These are phyloP conservation scores for Rhinophrynus dorsalis DNA, from an alignment of 2,797 vertebrate genomes.

Conservation along the genomic window DNA sequence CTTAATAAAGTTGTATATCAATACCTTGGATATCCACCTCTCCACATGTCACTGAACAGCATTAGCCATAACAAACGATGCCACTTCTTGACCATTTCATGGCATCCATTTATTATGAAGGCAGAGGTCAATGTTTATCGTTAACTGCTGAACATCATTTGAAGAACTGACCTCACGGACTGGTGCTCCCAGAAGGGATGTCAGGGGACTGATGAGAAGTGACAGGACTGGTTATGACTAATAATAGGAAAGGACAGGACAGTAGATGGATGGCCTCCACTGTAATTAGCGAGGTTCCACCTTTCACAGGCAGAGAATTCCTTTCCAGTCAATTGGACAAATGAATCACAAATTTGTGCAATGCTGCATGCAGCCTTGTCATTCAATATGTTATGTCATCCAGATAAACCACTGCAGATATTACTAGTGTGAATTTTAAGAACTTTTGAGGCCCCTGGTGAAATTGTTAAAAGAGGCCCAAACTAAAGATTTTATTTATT, in stretches of 20 bases:
- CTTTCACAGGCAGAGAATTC: conserved; percentile 46
- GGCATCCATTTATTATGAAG: conserved; percentile 34
- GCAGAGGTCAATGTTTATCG: conserved; percentile 45
- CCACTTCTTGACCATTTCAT: conserved; percentile 14
- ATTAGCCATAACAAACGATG: conserved; percentile 42
- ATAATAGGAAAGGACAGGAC: conserved; percentile 43
- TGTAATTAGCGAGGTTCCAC: conserved; percentile 40
- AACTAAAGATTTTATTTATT: too few relatives aligned
- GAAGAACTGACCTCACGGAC: conserved; percentile 38
- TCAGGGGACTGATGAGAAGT: conserved; percentile 42
- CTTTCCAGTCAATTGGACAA: conserved; percentile 45
- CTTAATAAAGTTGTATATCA: conserved; percentile 42
- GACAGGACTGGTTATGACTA: conserved; percentile 43
- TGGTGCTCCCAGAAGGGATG: conserved; percentile 27
- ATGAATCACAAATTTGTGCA: conserved; percentile 38
- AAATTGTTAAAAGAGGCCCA: too few relatives aligned
- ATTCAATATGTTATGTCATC: too few relatives aligned
- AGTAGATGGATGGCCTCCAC: conserved; percentile 45
- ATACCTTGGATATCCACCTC: conserved; percentile 33
- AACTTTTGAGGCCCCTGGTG: too few relatives aligned
- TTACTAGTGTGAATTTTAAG: too few relatives aligned
- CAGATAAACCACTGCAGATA: too few relatives aligned
- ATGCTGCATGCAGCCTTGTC: conserved; percentile 34
- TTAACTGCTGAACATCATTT: conserved; percentile 37
- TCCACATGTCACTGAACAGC: conserved; percentile 15